phyloP scores from a whole-genome alignment of 2,797 vertebrate genomes.

The Gouania willdenowi region DNA sequence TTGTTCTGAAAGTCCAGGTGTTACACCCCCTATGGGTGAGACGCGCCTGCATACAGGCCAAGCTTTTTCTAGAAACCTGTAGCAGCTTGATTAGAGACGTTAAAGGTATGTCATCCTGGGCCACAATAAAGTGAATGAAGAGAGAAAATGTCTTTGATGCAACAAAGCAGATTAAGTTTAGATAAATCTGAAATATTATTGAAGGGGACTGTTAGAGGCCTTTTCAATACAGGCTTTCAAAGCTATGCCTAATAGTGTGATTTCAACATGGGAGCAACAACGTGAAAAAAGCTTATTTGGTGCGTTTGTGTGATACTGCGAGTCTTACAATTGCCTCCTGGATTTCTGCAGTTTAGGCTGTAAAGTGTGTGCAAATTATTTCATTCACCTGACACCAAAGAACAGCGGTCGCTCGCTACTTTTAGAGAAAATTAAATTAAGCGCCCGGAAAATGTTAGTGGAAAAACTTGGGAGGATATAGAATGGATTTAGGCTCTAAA shows the following conservation, averaged over 20 bases:
- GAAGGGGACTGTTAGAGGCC: constrained; percentile 29
- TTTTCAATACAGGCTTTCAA: constrained; percentile 36
- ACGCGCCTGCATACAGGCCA: too few relatives aligned
- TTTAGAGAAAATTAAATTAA: constrained; percentile 74
- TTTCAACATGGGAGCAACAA: constrained; percentile 29
- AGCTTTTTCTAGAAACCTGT: constrained; percentile 35
- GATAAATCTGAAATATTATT: constrained; percentile 42
- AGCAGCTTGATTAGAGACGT: constrained; percentile 27
- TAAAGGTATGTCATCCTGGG: constrained; percentile 29
- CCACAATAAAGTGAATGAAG: constrained; percentile 20
- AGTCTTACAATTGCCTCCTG: constrained; percentile 59
- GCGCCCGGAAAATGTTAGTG: constrained; percentile 63
- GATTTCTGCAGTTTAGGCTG: constrained; percentile 69
- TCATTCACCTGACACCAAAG: constrained; percentile 74
- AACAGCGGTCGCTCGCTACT: constrained; percentile 61
- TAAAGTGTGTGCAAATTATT: constrained; percentile 72
- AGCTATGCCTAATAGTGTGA: constrained; percentile 38
- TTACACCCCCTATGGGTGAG: too few relatives aligned
- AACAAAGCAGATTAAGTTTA: constrained; percentile 25
- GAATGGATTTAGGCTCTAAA: constrained; percentile 76
- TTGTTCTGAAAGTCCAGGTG: too few relatives aligned
- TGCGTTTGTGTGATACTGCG: constrained; percentile 49
- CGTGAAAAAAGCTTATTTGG: constrained; percentile 37
- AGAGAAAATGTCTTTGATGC: constrained; percentile 12
- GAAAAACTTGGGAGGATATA: constrained; percentile 72